Base-by-base conservation (phyloP, 2,797 vertebrate genomes). In the Premnoplex brunnescens region DNA sequence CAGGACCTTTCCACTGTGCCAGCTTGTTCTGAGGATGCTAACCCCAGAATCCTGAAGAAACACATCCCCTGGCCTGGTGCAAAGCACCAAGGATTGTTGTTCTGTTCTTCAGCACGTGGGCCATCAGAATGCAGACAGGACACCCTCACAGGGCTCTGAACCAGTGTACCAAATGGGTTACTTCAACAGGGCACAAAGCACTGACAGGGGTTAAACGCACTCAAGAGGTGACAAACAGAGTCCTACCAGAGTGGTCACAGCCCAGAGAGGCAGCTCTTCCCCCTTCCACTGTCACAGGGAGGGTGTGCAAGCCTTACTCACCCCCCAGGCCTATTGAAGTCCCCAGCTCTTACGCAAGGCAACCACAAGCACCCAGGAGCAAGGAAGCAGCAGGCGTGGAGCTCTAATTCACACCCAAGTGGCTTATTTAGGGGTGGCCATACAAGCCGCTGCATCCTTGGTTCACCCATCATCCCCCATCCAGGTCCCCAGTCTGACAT, bases 91-190 rank as follows among this genome's bases (percentile, higher is more conserved):
- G 54, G 12, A 7, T 56, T 41, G 23, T 23, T 1, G 8, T 49
- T 26, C 32, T 21, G 49, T 68, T 34, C 72, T 37, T 46, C 22
- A 58, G 52, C 0, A 0, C 0, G 1, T 34, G 8, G 21, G 9
- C 34, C 60, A 36, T 12, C 20, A 17, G 27, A 14, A 11, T 39
- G 16, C 0, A 0, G 44, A 39, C 5, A 34, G 30, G 55, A 44
- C 1, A 6, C 22, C 18, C 3, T 1, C 6, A 2, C 30, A 23
- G 19, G 17, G 56, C 55, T 79, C 30, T 68, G 52, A 37, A 72
- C 43, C 15, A 3, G 22, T 28, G 58, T 67, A 89, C 66, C 43
- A 76, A 41, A 82, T 12, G 7, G 14, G 14, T 67, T 60, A 30
- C 37, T 72, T 56, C 66, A 74, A n/a, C n/a, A 49, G 0, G 0